These are phyloP conservation scores for Hemiprocne comata DNA, from an alignment of 2,113 vertebrate species.

Conservation along the genomic window DNA sequence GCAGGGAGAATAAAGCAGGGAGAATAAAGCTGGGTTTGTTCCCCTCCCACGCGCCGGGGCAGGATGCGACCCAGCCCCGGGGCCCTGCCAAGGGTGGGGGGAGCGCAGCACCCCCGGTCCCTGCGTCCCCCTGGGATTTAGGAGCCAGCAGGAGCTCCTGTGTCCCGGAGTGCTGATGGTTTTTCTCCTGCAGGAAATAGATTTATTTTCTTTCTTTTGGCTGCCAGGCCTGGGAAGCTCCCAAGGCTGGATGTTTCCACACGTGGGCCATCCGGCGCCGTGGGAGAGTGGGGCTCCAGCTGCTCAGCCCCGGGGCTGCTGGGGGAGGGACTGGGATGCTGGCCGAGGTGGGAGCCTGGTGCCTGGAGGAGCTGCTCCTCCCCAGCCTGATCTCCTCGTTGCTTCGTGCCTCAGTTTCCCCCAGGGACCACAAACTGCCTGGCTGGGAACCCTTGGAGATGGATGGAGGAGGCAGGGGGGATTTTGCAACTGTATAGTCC, in stretches of 20 bases:
- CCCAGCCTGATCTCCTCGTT: accelerated
- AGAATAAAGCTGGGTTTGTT: slow-evolving; percentile 52
- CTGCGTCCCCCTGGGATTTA: not conserved
- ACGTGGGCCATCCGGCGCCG: not conserved
- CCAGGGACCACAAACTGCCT: not conserved
- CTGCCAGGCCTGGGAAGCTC: not conserved
- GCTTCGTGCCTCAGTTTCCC: not conserved
- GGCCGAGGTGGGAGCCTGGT: accelerated
- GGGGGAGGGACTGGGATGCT: not conserved
- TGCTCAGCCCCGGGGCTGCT: not conserved
- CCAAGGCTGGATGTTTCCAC: not conserved
- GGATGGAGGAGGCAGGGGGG: not conserved
- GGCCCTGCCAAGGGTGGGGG: not conserved
- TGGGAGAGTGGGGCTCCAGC: not conserved
- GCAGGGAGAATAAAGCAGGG: not conserved
- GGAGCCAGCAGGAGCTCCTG: not conserved
- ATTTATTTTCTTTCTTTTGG: not conserved
- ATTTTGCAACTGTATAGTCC: too few species aligned
- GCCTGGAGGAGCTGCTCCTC: not conserved
- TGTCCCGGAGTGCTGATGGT: accelerated
- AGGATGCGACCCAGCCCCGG: not conserved
- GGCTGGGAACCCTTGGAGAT: accelerated
- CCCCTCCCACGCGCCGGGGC: slow-evolving; percentile 6
- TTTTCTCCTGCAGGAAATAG: not conserved
- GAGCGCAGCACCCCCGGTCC: not conserved